Percentiles rank a stretch among this genome's conserved stretches.
Evolutionary conservation across 2,113 vertebrate genomes (phyloP).

Genomic region (Piaya cayana): DNA sequence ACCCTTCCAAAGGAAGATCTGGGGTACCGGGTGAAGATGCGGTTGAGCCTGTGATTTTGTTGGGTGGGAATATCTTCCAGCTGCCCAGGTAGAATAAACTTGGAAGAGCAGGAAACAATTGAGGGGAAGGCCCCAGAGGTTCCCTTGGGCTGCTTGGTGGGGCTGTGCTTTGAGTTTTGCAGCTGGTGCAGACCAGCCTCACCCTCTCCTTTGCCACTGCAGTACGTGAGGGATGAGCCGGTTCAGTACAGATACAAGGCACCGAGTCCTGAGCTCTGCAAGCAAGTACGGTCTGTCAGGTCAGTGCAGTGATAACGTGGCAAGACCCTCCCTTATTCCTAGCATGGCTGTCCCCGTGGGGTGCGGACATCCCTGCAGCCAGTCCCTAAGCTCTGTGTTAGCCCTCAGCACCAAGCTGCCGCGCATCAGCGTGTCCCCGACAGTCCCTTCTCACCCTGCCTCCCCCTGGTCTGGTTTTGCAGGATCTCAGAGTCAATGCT

Average conservation of each 20-base stretch:
- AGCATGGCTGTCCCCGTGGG: not conserved
- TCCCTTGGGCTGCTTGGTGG: rapidly evolving
- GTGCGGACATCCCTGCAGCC: not conserved
- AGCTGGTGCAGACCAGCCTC: not conserved
- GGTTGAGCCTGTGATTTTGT: not conserved
- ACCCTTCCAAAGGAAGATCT: not conserved
- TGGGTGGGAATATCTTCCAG: not conserved
- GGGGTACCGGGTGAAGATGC: not conserved
- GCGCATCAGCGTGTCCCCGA: rapidly evolving
- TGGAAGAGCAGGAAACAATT: not conserved
- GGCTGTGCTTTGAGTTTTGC: not conserved
- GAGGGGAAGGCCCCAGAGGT: not conserved
- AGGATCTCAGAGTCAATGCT: constrained; percentile 54
- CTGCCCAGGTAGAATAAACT: not conserved
- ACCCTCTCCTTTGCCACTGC: not conserved
- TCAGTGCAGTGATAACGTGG: not conserved
- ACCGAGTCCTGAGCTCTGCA: not conserved
- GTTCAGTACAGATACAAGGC: not conserved
- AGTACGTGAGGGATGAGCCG: not conserved
- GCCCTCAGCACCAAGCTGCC: rapidly evolving
- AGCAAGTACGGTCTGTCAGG: constrained; percentile 5
- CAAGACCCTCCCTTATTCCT: not conserved
- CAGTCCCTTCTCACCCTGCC: not conserved
- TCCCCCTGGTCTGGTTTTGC: not conserved
- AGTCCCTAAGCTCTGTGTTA: not conserved